These are phyloP conservation scores for Parazoanthus atlanticus DNA, from an alignment of 92 coral and sea anemone genomes.

Conservation along the genomic window DNA sequence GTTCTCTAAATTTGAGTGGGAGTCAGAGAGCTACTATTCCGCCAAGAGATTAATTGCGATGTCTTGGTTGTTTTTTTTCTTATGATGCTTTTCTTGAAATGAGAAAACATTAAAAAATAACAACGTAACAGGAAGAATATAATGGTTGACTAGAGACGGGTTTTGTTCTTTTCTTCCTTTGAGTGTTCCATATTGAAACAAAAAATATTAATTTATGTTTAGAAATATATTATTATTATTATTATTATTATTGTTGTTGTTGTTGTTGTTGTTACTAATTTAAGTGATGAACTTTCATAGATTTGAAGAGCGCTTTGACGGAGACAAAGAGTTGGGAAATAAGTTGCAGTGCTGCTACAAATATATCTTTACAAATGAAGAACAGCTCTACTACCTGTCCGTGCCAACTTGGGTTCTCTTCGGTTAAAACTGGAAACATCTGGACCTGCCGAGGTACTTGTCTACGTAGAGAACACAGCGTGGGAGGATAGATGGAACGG, in stretches of 20 bases:
- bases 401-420: slow-evolving; percentile 1
- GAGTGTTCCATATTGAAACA: no score
- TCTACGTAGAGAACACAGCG: background rate
- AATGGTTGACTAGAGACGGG: no score
- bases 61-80: no score
- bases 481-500: no score
- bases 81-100: no score
- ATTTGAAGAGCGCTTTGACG: slow-evolving; percentile 28
- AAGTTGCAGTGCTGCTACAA: slow-evolving; percentile 1
- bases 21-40: no score
- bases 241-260: background rate
- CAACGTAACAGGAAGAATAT: no score
- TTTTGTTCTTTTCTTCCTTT: no score
- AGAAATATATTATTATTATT: background rate
- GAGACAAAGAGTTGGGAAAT: slow-evolving; percentile 22
- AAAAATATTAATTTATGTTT: no score
- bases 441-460: slow-evolving; percentile 31
- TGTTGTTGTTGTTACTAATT: background rate
- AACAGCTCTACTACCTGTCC: slow-evolving; percentile 12
- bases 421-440: background rate
- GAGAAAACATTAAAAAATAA: no score
- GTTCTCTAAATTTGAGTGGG: no score
- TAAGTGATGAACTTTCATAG: background rate
- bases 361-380: background rate
- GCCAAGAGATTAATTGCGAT: no score